phyloP scores from a whole-genome alignment of 2,797 vertebrate species.

The Tadarida brasiliensis region DNA sequence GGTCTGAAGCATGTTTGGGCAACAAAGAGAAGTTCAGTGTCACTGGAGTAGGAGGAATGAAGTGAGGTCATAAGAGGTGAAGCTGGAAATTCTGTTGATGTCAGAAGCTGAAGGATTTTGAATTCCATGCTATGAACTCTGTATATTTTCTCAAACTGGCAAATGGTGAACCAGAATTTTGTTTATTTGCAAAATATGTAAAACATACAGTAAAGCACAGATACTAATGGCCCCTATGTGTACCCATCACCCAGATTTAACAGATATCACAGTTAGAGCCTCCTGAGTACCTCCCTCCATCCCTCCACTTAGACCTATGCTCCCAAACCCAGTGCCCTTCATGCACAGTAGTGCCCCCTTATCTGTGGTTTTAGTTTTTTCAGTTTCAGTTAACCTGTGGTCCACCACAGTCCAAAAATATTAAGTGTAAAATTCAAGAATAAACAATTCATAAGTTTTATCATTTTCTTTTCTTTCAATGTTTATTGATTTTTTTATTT shows the following conservation, averaged over 20 bases:
- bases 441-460: not conserved
- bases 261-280: not conserved
- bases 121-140: not conserved
- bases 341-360: not conserved
- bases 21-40: not conserved
- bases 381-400: not conserved
- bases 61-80: not conserved
- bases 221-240: not conserved
- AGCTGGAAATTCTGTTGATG: not conserved
- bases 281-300: not conserved
- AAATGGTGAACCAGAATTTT: not conserved
- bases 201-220: not conserved
- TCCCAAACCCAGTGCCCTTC: not conserved
- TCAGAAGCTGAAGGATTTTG: not conserved
- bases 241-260: not conserved
- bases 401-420: not conserved
- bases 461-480: too few relatives aligned
- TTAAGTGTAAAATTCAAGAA: not conserved
- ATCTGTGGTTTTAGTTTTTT: not conserved
- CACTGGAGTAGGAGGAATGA: not conserved
- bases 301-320: not conserved
- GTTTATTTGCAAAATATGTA: slow-evolving; percentile 38
- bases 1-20: not conserved
- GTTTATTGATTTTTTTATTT: too few relatives aligned
- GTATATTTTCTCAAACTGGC: not conserved